These are phyloP conservation scores for Nansenia antarctica DNA, from an alignment of 2,113 vertebrate species.

Conservation along the genomic window DNA sequence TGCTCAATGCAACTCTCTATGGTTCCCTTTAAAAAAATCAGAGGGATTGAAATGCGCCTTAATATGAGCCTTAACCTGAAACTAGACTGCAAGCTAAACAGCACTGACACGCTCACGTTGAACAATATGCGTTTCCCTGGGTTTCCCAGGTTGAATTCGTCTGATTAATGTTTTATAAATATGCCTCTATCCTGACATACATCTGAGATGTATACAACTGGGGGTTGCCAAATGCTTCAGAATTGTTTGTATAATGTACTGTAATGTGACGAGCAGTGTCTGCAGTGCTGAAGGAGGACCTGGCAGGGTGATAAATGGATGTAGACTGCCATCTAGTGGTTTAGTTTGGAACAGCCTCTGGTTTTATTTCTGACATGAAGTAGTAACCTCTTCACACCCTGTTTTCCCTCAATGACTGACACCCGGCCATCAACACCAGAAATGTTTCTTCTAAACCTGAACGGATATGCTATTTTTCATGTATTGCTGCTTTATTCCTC, in stretches of 20 bases:
- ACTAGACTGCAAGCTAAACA: no score
- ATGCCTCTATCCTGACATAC: neutral
- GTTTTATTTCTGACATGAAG: neutral
- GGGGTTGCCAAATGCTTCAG: neutral
- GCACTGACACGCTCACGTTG: no score
- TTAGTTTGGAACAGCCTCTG: neutral
- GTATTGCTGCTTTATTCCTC: no score
- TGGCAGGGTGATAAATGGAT: neutral
- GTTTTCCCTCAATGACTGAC: neutral
- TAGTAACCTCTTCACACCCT: neutral
- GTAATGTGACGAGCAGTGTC: no score
- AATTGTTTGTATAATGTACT: neutral
- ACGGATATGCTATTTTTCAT: no score
- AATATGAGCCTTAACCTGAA: no score
- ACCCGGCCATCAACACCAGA: neutral
- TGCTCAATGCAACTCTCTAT: neutral
- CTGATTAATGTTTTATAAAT: no score
- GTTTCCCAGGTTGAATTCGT: no score
- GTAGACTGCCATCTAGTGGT: constrained; percentile 54
- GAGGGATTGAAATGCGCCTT: neutral
- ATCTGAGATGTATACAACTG: neutral
- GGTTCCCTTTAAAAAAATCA: neutral
- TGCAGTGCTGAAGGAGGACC: constrained; percentile 23
- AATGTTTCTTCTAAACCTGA: no score
- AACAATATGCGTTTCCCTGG: no score